These are phyloP conservation scores for Autographa pulchrina DNA, from an alignment of 2,888 invertebrate species.

Conservation along the genomic window DNA sequence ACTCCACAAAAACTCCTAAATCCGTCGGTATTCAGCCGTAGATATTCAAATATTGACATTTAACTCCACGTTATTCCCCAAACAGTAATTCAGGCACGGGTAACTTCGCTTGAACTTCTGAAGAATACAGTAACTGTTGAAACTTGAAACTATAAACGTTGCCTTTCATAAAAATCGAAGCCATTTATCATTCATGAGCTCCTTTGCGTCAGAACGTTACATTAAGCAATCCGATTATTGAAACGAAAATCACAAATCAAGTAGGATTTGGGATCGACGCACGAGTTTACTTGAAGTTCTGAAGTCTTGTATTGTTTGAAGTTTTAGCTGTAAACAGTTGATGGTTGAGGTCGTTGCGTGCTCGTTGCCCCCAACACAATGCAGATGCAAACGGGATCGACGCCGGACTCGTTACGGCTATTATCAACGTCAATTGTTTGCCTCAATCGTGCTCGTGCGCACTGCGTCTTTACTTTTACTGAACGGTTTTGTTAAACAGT, in stretches of 20 bases:
- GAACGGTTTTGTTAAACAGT: conserved; percentile 74
- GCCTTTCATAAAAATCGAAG: conserved; percentile 18
- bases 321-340: conserved; percentile 57
- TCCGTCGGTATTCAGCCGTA: background rate
- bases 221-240: conserved; percentile 21
- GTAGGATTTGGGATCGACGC: conserved; percentile 27
- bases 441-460: conserved; percentile 74
- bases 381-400: conserved; percentile 77
- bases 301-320: conserved; percentile 50
- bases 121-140: conserved; percentile 13
- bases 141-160: conserved; percentile 15
- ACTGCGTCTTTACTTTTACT: conserved; percentile 69
- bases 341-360: conserved; percentile 68
- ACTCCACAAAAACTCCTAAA: background rate
- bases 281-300: conserved; percentile 40
- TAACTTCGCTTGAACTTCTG: conserved; percentile 18
- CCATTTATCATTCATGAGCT: conserved; percentile 22
- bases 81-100: conserved; percentile 19
- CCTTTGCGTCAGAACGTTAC: conserved; percentile 16
- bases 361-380: conserved; percentile 75
- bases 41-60: conserved; percentile 11
- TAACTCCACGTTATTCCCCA: conserved; percentile 7
- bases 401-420: conserved; percentile 80
- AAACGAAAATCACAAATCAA: background rate
- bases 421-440: conserved; percentile 81